Evolutionary conservation across 2,113 vertebrate species (phyloP).

Genomic region (Lethenteron camtschaticum): DNA sequence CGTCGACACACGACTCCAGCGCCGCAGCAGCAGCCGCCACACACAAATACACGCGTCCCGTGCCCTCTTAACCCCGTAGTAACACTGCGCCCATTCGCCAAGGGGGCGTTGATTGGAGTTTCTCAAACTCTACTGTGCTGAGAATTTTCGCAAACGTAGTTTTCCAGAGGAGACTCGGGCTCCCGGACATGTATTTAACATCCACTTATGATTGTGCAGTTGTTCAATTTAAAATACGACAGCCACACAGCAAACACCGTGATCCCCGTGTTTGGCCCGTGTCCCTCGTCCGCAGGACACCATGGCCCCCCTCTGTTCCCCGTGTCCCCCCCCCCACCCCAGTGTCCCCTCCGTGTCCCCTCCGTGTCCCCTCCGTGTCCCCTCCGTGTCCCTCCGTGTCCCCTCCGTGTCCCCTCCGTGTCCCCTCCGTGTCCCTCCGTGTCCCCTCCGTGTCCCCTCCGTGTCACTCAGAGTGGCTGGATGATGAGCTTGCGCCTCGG

Average conservation of each 20-base stretch:
- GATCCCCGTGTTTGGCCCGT: slow-evolving; percentile 5
- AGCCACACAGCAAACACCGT: slow-evolving; percentile 11
- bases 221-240: slow-evolving; percentile 16
- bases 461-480: slow-evolving; percentile 47
- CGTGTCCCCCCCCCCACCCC: not conserved
- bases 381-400: too few relatives aligned
- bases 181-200: slow-evolving; percentile 11
- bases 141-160: too few relatives aligned
- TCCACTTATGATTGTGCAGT: slow-evolving; percentile 14
- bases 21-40: too few relatives aligned
- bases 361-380: not conserved
- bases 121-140: too few relatives aligned
- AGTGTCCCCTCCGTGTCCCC: not conserved
- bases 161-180: too few relatives aligned
- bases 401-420: not conserved
- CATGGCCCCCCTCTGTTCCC: not conserved
- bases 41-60: too few relatives aligned
- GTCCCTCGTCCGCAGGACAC: not conserved
- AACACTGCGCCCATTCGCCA: too few relatives aligned
- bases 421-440: slow-evolving; percentile 8
- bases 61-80: too few relatives aligned
- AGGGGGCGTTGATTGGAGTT: too few relatives aligned
- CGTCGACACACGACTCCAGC: too few relatives aligned
- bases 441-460: not conserved
- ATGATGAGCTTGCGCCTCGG: slow-evolving; percentile 59